Percentiles rank a stretch among this genome's conserved stretches.
Conservation (phyloP, 2,888 invertebrate genomes). For the Drosophila mimetica region DNA sequence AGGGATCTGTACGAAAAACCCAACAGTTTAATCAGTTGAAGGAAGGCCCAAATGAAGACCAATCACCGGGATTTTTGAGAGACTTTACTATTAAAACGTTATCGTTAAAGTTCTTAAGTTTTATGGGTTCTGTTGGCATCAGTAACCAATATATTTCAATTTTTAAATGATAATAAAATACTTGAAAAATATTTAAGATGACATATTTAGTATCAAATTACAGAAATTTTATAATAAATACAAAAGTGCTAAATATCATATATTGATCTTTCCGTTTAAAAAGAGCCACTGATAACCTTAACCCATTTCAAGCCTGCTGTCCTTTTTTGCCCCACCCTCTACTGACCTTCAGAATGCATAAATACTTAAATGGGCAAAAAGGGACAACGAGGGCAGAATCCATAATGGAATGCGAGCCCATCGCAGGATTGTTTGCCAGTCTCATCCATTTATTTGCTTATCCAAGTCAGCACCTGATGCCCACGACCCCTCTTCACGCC, state of each 20-base stretch:
- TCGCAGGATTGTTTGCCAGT: conserved; percentile 8
- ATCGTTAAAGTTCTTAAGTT: too few relatives aligned
- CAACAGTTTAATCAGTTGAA: conserved; percentile 16
- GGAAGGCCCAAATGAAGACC: conserved; percentile 1
- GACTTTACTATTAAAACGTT: too few relatives aligned
- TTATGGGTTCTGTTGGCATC: too few relatives aligned
- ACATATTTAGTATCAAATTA: too few relatives aligned
- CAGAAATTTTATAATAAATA: too few relatives aligned
- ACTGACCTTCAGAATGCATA: conserved; percentile 10
- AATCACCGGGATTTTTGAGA: too few relatives aligned
- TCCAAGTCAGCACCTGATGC: conserved; percentile 38
- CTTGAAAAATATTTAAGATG: too few relatives aligned
- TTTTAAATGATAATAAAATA: too few relatives aligned
- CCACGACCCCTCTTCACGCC: neutral
- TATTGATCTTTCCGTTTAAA: neutral
- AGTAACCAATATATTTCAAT: too few relatives aligned
- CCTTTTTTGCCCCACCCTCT: neutral
- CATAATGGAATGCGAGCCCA: conserved; percentile 9
- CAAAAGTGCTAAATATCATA: too few relatives aligned
- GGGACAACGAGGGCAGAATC: neutral
- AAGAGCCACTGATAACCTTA: neutral
- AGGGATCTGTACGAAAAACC: neutral
- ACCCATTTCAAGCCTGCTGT: neutral
- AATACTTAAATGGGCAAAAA: conserved; percentile 17
- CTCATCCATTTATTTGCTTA: conserved; percentile 30